A percentile compares a stretch with the other conserved stretches of the same genome.
phyloP scores from a whole-genome alignment of 2,888 invertebrate genomes.

The Epinotia bilunana region DNA sequence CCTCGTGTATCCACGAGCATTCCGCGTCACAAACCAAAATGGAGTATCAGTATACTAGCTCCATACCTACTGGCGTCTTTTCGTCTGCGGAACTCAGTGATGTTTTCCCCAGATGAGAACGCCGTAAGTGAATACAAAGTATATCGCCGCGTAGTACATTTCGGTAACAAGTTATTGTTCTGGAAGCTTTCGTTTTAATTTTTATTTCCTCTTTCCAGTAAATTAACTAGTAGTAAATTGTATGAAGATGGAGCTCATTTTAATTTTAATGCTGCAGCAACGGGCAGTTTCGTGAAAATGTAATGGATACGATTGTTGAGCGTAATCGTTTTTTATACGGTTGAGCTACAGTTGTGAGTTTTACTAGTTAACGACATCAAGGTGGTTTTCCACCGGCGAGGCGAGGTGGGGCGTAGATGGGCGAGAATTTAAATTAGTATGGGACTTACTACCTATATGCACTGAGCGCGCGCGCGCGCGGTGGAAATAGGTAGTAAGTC shows the following conservation, averaged over 20 bases:
- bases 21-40: background rate
- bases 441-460: too few species aligned
- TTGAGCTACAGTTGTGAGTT: background rate
- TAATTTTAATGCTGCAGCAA: conserved; percentile 38
- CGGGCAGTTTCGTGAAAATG: conserved; percentile 33
- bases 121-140: background rate
- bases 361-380: background rate
- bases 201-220: conserved; percentile 55
- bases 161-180: conserved; percentile 50
- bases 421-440: too few species aligned
- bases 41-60: background rate
- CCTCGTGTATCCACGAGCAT: conserved; percentile 56
- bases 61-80: conserved; percentile 4
- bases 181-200: conserved; percentile 61
- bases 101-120: background rate
- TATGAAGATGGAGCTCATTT: conserved; percentile 46
- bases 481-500: too few species aligned
- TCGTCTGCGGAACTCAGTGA: background rate
- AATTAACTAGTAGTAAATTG: conserved; percentile 55
- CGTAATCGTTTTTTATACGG: conserved; percentile 16
- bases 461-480: too few species aligned
- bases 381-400: too few species aligned
- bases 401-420: too few species aligned
- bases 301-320: conserved; percentile 30
- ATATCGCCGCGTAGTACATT: background rate